Evolutionary conservation across 2,888 invertebrate species (phyloP).

Genomic region (Thymelicus lineola): DNA sequence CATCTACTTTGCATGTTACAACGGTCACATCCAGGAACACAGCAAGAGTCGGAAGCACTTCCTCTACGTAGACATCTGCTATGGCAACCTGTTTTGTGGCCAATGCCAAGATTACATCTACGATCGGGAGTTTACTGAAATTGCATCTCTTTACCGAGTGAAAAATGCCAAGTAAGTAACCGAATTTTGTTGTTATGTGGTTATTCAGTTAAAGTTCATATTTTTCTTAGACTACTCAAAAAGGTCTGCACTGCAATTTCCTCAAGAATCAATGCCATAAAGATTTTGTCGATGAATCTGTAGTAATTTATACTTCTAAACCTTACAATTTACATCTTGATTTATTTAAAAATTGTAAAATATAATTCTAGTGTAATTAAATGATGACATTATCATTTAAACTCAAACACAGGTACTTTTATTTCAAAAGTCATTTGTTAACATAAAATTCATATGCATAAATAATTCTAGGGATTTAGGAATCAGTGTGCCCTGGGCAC

Average conservation of each 20-base stretch:
- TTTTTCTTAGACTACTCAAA: too few relatives aligned
- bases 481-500: conserved; percentile 86
- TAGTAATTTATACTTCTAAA: too few relatives aligned
- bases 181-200: background rate
- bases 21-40: conserved; percentile 94
- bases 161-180: conserved; percentile 83
- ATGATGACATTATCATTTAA: too few relatives aligned
- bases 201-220: background rate
- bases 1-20: conserved; percentile 96
- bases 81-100: conserved; percentile 95
- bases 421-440: too few relatives aligned
- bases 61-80: conserved; percentile 93
- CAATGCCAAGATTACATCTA: conserved; percentile 97
- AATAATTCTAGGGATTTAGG: conserved; percentile 76
- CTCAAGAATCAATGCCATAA: too few relatives aligned
- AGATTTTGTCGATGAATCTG: too few relatives aligned
- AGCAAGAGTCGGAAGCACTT: conserved; percentile 92
- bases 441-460: background rate
- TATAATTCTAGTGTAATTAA: too few relatives aligned
- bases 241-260: too few relatives aligned
- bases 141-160: conserved; percentile 80
- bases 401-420: too few relatives aligned
- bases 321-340: too few relatives aligned
- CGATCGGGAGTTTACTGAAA: conserved; percentile 88
- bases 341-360: too few relatives aligned